Base-by-base conservation (phyloP, 2,113 vertebrate genomes). In the Cavia porcellus region DNA sequence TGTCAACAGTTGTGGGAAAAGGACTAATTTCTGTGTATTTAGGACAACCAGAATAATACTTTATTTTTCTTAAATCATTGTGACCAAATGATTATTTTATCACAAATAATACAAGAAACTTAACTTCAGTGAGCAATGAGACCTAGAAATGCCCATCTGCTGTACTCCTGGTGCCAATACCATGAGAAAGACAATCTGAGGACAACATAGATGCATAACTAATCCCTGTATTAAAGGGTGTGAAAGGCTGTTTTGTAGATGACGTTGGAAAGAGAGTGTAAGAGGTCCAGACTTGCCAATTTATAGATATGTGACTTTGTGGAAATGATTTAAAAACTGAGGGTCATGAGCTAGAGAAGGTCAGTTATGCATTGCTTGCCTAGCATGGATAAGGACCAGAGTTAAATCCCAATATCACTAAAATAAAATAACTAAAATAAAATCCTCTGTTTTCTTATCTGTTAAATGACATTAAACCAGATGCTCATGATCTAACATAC, bases 381-480 rank as follows among this genome's bases (percentile, higher is more conserved):
- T 20, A 11, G 17, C 77, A 55, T 35, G 50, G 11, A 28, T 52
- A 35, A 55, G 50, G 47, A 8, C 50, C 50, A 55, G 17, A 11
- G 30, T 55, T 55, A 17, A 55, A 80, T 20, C 77, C 7, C 15
- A 35, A 6, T 32, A 80, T 7, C 8, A 22, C 15, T 47, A 80
- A 55, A 32, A 80, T 80, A 80, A 80, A 80, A 52, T 80, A 55
- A 59, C 7, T 59, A 74, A 83, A 20, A 25, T 72, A 28, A 38
- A 35, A 25, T 20, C 72, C n/a, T 95, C 45, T 92, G 38, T 72
- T 89, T 88, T 70, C 19, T 66, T 88, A 28, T 38, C 57, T 92
- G 19, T 75, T 88, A 88, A 96, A 57, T 50, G 74, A 94, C 45
- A 30, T 77, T 86, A 91, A 97, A 50, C 15, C 32, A 32, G 32